Conservation (phyloP, 2,113 vertebrate species). For the Scomber colias region DNA sequence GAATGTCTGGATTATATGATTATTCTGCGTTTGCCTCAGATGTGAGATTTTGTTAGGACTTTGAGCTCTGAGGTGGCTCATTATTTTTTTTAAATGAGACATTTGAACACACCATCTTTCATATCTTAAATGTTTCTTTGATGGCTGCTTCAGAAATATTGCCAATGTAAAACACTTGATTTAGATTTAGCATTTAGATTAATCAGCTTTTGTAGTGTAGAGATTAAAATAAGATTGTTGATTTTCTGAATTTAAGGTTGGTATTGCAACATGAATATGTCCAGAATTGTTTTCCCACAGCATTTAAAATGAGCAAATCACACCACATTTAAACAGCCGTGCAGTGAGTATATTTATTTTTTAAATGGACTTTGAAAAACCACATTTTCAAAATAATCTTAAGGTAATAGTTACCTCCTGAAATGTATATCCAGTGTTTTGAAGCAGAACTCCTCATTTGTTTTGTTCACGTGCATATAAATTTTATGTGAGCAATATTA, state of each 20-base stretch:
- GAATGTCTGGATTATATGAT: conserved; percentile 61
- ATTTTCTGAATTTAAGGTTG: neutral
- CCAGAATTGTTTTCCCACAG: neutral
- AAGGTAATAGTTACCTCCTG: neutral
- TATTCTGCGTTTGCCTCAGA: conserved; percentile 45
- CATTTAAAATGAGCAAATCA: neutral
- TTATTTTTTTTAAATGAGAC: conserved; percentile 36
- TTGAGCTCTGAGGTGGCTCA: conserved; percentile 30
- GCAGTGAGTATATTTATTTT: neutral
- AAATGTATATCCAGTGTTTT: conserved; percentile 28
- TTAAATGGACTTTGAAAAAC: neutral
- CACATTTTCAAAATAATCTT: neutral
- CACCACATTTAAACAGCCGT: neutral
- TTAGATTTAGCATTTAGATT: conserved; percentile 10
- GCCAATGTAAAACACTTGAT: neutral
- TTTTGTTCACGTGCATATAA: conserved; percentile 69
- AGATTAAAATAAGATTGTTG: neutral
- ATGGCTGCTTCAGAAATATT: conserved; percentile 30
- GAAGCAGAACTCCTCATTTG: conserved; percentile 39
- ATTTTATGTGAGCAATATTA: conserved; percentile 78
- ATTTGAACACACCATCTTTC: conserved; percentile 32
- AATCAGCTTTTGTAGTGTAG: neutral
- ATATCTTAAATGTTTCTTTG: conserved; percentile 28
- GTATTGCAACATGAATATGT: conserved; percentile 6
- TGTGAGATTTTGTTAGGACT: conserved; percentile 38